phyloP scores from a whole-genome alignment of 2,888 invertebrate genomes.

The Monochamus alternatus region DNA sequence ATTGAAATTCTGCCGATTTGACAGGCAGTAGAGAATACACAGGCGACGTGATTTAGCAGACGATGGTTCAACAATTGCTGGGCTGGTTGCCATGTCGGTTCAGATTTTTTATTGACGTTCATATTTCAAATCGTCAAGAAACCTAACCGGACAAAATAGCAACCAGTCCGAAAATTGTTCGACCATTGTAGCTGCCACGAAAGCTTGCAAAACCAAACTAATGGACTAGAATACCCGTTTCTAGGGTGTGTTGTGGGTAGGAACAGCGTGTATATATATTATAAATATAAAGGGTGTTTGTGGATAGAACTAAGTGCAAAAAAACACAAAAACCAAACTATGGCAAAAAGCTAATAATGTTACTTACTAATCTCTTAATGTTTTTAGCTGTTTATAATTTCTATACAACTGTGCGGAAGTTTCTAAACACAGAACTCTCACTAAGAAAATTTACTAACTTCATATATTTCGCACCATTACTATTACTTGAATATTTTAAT shows the following conservation, averaged over 20 bases:
- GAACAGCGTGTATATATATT: conserved; percentile 3
- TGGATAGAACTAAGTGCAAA: conserved; percentile 37
- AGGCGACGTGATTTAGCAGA: too few species aligned
- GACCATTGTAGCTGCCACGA: too few species aligned
- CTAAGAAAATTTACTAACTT: conserved; percentile 18
- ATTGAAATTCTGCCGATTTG: too few species aligned
- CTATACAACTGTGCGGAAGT: conserved; percentile 27
- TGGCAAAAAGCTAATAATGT: conserved; percentile 34
- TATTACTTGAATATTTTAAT: neutral
- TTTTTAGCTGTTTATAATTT: conserved; percentile 14
- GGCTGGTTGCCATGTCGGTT: too few species aligned
- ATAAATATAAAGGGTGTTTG: conserved; percentile 27
- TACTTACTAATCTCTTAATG: conserved; percentile 43
- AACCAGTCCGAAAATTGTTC: too few species aligned
- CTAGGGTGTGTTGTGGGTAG: neutral
- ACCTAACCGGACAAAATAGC: too few species aligned
- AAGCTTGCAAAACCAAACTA: too few species aligned
- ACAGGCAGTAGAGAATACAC: too few species aligned
- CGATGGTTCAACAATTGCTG: too few species aligned
- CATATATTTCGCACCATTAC: neutral
- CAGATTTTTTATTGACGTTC: too few species aligned
- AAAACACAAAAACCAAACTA: conserved; percentile 39
- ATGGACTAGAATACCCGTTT: neutral
- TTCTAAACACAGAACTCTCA: conserved; percentile 26
- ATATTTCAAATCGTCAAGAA: too few species aligned